A percentile compares a stretch with the other conserved stretches of the same genome.
These are phyloP conservation scores for Cyphomyrus discorhynchus DNA, from an alignment of 2,113 vertebrate genomes.

Conservation along the genomic window DNA sequence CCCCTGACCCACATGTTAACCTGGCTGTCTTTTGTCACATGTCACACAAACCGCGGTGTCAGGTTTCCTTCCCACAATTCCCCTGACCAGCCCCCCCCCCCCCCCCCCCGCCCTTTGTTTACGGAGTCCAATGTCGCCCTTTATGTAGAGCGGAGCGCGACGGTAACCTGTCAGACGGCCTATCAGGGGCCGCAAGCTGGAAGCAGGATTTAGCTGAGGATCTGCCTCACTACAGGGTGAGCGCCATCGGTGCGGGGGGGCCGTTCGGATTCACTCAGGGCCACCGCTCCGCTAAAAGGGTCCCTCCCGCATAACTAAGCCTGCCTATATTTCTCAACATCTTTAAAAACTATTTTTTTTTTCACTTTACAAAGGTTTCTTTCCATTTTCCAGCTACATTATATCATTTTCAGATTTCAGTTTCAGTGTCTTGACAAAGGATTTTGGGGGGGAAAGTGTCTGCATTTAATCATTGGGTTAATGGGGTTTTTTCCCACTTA, in stretches of 20 bases:
- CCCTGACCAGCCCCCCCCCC: slow-evolving; percentile 20
- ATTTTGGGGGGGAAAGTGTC: not conserved
- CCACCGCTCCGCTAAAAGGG: not conserved
- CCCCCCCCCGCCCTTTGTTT: slow-evolving; percentile 34
- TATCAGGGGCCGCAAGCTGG: not conserved
- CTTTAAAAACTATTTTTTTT: not conserved
- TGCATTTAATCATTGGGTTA: not conserved
- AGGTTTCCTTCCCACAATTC: slow-evolving; percentile 42
- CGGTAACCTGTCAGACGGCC: not conserved
- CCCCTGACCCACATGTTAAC: slow-evolving; percentile 3
- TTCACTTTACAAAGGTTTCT: not conserved
- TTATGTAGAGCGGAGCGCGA: not conserved
- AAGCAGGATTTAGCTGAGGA: not conserved
- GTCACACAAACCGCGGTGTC: slow-evolving; percentile 35
- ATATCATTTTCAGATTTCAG: not conserved
- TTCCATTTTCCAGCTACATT: not conserved
- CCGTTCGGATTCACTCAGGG: not conserved
- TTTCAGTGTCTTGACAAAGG: not conserved
- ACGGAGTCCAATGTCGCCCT: slow-evolving; percentile 3
- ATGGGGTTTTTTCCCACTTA: not conserved
- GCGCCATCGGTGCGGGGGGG: not conserved
- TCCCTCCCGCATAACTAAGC: not conserved
- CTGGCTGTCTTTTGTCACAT: slow-evolving; percentile 22
- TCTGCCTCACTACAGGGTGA: not conserved
- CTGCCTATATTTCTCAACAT: not conserved